These are phyloP conservation scores for Choristoneura fumiferana DNA, from an alignment of 1,140 invertebrate genomes.

Conservation along the genomic window DNA sequence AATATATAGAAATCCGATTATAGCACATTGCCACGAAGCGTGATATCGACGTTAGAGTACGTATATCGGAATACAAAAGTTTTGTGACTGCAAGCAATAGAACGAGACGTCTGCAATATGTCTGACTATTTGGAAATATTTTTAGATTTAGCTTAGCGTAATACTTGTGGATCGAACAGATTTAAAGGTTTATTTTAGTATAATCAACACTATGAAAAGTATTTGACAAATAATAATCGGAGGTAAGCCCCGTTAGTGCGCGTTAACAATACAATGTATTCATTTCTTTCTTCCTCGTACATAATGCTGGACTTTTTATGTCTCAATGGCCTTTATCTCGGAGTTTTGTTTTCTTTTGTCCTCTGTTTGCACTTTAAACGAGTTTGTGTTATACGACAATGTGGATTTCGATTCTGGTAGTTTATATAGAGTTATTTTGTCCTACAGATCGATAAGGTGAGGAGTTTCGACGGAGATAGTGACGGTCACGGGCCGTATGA, in stretches of 20 bases:
- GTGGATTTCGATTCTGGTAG: slow-evolving; percentile 41
- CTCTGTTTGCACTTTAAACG: slow-evolving; percentile 54
- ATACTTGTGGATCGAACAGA: slow-evolving; percentile 41
- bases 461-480: slow-evolving; percentile 62
- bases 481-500: slow-evolving; percentile 53
- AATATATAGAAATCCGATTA: slow-evolving; percentile 32
- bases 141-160: slow-evolving; percentile 68
- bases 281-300: slow-evolving; percentile 55
- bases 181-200: slow-evolving; percentile 45
- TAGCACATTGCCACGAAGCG: slow-evolving; percentile 32
- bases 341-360: slow-evolving; percentile 75
- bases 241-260: slow-evolving; percentile 46
- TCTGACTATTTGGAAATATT: slow-evolving; percentile 77
- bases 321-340: slow-evolving; percentile 75
- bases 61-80: slow-evolving; percentile 49
- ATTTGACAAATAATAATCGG: slow-evolving; percentile 55
- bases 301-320: slow-evolving; percentile 66
- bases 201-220: slow-evolving; percentile 60
- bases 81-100: slow-evolving; percentile 49
- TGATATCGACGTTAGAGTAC: slow-evolving; percentile 36
- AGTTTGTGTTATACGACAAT: slow-evolving; percentile 52
- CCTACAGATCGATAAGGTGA: slow-evolving; percentile 72
- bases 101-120: slow-evolving; percentile 76
- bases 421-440: slow-evolving; percentile 65
- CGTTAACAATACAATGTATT: slow-evolving; percentile 42